Base-by-base conservation (phyloP, 2,888 invertebrate genomes). In the Toxonevra muliebris region DNA sequence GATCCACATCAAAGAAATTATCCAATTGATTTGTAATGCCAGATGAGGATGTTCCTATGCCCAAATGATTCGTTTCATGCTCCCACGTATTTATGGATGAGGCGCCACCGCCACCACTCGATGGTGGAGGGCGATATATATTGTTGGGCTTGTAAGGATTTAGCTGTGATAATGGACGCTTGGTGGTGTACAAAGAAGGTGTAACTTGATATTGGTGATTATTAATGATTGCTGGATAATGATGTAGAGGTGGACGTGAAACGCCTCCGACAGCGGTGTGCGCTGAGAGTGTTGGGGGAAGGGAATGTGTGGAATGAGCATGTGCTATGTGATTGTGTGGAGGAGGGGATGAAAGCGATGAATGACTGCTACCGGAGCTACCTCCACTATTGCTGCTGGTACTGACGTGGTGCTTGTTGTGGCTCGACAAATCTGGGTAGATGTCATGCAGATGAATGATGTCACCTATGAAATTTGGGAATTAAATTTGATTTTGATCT, bases 401-500 rank as follows among this genome's bases (percentile, higher is more conserved):
- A 45, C 52, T 43, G 11, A 41, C 52, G 4, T 73, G 75, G 62
- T 78, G 74, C 73, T 80, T 82, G 69, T 80, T 80, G 52, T 77
- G 76, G 68, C 76, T 74, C 70, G 79, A 75, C 75, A 83, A 70
- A 69, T 82, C 84, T 70, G 85, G 85, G 76, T 85, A 86, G 70
- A 85, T 85, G 76, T 86, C 86, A 76, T 85, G 82, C 78, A 86
- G 82, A 77, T 86, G 85, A 75, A 86, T 85, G 80, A 86, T 85
- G 78, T 86, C 86, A 82, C 85, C 86, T 86, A 83, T 77, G 79
- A 77, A 77, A 74, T 74, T 76, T 76, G 30, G 30, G 7, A n/a
- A 48, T n/a, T 8, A 48, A 48, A 7, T 48, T 48, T 48, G 10
- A 48, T 48, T 48, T 48, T 13, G 15, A 48, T 48, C 9, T 10